Conservation (phyloP, 2,888 invertebrate genomes). For the Osmoderma eremita region DNA sequence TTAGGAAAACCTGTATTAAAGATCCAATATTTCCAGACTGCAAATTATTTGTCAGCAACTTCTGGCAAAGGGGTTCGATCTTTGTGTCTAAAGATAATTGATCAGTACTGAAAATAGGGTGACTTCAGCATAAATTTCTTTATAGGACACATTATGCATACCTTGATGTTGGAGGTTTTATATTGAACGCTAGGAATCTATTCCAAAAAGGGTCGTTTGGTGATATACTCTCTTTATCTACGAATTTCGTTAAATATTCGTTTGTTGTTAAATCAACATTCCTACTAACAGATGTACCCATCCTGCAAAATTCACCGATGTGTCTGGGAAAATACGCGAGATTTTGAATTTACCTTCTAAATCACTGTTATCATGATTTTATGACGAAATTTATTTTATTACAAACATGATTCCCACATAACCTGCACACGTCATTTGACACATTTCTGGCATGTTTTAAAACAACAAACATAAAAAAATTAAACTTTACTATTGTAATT, state of each 20-base stretch:
- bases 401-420: constrained; percentile 47
- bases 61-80: constrained; percentile 78
- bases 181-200: constrained; percentile 89
- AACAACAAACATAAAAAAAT: constrained; percentile 16
- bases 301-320: constrained; percentile 56
- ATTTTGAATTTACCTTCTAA: constrained; percentile 20
- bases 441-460: constrained; percentile 25
- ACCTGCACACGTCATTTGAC: constrained; percentile 53
- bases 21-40: constrained; percentile 91
- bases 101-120: constrained; percentile 71
- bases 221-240: constrained; percentile 81
- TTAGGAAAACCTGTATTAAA: constrained; percentile 85
- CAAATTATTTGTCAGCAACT: constrained; percentile 84
- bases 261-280: constrained; percentile 84
- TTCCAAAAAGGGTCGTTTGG: constrained; percentile 95
- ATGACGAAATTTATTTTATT: constrained; percentile 28
- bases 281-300: constrained; percentile 86
- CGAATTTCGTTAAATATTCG: constrained; percentile 81
- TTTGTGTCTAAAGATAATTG: constrained; percentile 84
- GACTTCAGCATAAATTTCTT: not conserved
- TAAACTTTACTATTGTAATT: constrained; percentile 13
- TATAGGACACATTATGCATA: constrained; percentile 24
- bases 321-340: not conserved
- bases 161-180: constrained; percentile 73
- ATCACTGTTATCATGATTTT: constrained; percentile 26